Evolutionary conservation across 2,888 invertebrate genomes (phyloP).

Genomic region (Eueremaeus valkanovi): DNA sequence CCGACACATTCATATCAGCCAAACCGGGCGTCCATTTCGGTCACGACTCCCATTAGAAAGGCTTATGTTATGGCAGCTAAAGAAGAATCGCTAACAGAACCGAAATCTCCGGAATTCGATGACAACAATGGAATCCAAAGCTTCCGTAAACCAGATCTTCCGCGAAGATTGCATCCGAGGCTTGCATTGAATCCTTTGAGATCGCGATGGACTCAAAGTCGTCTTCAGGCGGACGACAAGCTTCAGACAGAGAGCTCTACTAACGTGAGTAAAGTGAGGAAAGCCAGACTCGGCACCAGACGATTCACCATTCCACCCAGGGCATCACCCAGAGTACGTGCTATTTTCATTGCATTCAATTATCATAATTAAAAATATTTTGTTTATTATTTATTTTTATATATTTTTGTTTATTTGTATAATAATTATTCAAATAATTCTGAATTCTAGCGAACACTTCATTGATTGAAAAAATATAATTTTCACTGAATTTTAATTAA

Average conservation of each 20-base stretch:
- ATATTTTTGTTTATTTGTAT: neutral
- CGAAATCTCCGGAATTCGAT: neutral
- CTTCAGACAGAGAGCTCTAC: neutral
- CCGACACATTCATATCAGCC: conserved; percentile 37
- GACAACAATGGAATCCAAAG: conserved; percentile 29
- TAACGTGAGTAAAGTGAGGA: neutral
- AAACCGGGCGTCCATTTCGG: neutral
- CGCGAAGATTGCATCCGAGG: conserved; percentile 28
- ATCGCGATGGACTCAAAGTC: conserved; percentile 38
- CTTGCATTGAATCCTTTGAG: conserved; percentile 30
- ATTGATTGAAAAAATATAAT: neutral
- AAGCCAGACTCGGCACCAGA: conserved; percentile 30
- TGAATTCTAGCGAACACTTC: neutral
- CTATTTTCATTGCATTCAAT: neutral
- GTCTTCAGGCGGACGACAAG: conserved; percentile 22
- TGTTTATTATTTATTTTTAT: neutral
- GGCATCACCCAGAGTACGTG: conserved; percentile 38
- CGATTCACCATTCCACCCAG: conserved; percentile 39
- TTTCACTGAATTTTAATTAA: neutral
- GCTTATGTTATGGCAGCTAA: neutral
- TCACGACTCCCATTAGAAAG: neutral
- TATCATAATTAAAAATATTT: conserved; percentile 2
- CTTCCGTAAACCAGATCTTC: neutral
- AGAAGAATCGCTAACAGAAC: neutral
- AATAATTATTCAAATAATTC: neutral